Evolutionary conservation across 2,888 invertebrate species (phyloP).

Genomic region (Gari tellinella): DNA sequence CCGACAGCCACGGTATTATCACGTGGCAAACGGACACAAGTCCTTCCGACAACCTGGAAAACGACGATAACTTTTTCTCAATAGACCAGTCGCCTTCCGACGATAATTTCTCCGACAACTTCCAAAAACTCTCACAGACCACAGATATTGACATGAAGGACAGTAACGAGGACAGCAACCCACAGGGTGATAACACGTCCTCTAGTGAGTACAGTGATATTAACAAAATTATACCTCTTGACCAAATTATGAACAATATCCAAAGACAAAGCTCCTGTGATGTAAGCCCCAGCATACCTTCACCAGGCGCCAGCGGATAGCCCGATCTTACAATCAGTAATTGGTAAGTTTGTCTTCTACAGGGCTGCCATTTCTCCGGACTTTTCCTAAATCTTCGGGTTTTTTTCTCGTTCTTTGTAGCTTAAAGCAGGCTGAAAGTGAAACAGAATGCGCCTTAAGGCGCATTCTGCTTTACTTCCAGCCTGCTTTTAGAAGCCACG

Average conservation of each 20-base stretch:
- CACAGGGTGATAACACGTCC: conserved; percentile 8
- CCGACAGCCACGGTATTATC: conserved; percentile 58
- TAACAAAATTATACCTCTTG: conserved; percentile 40
- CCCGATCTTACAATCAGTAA: neutral
- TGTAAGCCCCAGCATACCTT: conserved; percentile 31
- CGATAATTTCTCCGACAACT: conserved; percentile 30
- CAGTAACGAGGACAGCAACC: conserved; percentile 15
- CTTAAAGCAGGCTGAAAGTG: no score
- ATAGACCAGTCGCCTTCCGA: conserved; percentile 72
- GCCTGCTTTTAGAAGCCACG: no score
- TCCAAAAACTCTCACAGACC: conserved; percentile 11
- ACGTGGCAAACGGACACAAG: conserved; percentile 76
- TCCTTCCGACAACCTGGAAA: conserved; percentile 77
- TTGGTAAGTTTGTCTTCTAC: no score
- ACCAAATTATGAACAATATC: conserved; percentile 36
- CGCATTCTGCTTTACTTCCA: no score
- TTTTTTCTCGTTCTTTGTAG: no score
- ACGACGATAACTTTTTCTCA: conserved; percentile 68
- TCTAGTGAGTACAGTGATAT: conserved; percentile 14
- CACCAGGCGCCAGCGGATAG: conserved; percentile 54
- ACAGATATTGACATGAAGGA: conserved; percentile 12
- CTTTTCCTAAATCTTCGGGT: no score
- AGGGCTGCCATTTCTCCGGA: no score
- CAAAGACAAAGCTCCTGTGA: conserved; percentile 49
- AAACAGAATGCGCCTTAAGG: no score